Evolutionary conservation across 1,140 invertebrate genomes (phyloP).

Genomic region (Drosophila athabasca): DNA sequence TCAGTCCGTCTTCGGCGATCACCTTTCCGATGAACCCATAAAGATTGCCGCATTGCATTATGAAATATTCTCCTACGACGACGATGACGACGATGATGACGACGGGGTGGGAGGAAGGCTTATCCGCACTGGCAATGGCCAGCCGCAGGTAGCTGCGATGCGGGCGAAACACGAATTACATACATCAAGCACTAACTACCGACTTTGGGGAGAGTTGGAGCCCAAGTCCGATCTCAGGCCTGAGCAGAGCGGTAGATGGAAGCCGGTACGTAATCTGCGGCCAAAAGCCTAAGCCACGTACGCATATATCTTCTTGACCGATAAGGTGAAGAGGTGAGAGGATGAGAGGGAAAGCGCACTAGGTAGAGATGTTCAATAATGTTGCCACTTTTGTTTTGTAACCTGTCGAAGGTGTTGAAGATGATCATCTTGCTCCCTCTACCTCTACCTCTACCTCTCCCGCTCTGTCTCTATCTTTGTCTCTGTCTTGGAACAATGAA

Average conservation of each 20-base stretch:
- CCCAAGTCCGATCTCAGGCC: too few relatives aligned
- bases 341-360: conserved; percentile 3
- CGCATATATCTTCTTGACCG: conserved; percentile 69
- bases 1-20: conserved; percentile 54
- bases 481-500: conserved; percentile 62
- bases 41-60: conserved; percentile 75
- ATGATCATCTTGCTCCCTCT: conserved; percentile 68
- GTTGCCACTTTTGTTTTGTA: conserved; percentile 83
- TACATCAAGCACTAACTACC: conserved; percentile 81
- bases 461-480: too few relatives aligned
- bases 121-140: conserved; percentile 36
- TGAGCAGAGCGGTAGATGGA: conserved; percentile 12
- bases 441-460: neutral
- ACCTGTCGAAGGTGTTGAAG: conserved; percentile 83
- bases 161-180: conserved; percentile 81
- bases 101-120: conserved; percentile 20
- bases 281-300: conserved; percentile 65
- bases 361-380: conserved; percentile 69
- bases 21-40: conserved; percentile 79
- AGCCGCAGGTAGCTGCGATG: conserved; percentile 70
- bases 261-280: conserved; percentile 71
- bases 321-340: conserved; percentile 32
- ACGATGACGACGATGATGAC: neutral
- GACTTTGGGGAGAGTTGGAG: conserved; percentile 48
- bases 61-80: conserved; percentile 62